phyloP scores from a whole-genome alignment of 2,113 vertebrate genomes.

The Emydocephalus ijimae region DNA sequence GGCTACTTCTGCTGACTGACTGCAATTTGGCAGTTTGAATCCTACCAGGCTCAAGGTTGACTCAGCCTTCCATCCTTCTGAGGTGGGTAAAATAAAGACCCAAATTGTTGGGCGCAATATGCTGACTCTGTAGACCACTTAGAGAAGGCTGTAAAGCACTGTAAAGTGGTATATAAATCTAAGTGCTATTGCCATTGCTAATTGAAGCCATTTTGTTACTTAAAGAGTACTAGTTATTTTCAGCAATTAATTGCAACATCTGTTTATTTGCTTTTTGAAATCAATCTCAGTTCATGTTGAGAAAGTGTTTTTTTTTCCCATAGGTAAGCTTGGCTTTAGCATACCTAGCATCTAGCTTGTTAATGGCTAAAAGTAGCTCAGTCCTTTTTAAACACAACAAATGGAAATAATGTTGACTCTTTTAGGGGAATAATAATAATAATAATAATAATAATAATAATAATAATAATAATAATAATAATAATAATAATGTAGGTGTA shows the following conservation, averaged over 20 bases:
- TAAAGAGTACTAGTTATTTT: neutral
- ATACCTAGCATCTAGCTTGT: neutral
- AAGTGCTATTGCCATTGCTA: too few relatives aligned
- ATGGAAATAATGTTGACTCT: neutral
- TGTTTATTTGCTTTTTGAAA: neutral
- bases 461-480: rapidly evolving
- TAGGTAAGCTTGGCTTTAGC: neutral
- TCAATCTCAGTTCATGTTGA: neutral
- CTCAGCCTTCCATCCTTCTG: too few relatives aligned
- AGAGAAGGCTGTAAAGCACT: too few relatives aligned
- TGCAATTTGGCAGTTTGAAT: too few relatives aligned
- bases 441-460: too few relatives aligned
- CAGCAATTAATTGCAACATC: neutral
- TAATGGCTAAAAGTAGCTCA: neutral
- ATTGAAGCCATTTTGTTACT: slow-evolving; percentile 1
- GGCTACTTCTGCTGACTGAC: too few relatives aligned
- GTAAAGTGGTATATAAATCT: too few relatives aligned
- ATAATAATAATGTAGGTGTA: too few relatives aligned
- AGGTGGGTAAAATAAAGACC: too few relatives aligned
- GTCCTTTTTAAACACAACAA: neutral
- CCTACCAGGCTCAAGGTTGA: too few relatives aligned
- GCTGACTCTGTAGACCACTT: too few relatives aligned
- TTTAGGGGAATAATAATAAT: neutral
- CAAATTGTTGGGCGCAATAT: too few relatives aligned
- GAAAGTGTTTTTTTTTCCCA: neutral